Evolutionary conservation across 2,888 invertebrate genomes (phyloP), one percentile per base, ranked within the genome.

Genomic region (Poecilus cupreus): DNA sequence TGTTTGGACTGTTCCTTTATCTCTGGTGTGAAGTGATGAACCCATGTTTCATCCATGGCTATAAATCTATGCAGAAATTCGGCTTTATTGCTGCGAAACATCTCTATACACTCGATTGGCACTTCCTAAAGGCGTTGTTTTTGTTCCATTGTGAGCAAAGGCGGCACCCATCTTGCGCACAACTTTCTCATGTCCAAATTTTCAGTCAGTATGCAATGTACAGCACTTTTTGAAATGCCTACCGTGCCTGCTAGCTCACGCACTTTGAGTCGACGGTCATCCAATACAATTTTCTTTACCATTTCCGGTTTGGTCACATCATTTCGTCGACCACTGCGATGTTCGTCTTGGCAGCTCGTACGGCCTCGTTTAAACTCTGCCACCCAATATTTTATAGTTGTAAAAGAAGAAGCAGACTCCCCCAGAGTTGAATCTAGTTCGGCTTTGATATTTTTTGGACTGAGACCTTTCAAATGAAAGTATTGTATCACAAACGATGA

Each of bases 31-130:
- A 70, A 84, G 75, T 83, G 82, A 54, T 84, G 83, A 37, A 85
- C 72, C 84, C 84, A 85, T 32, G 83, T 84, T 83, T 86, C 83
- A 84, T 86, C 86, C 37, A 85, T 83, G 80, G 85, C 86, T 39
- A 87, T 81, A n/a, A n/a, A n/a, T n/a, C n/a, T 83, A 79, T 81
- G 83, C 82, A 83, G 82, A 84, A 86, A 85, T 5, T 86, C 83
- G 32, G 60, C 60, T 80, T 78, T 80, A 83, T 85, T 83, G 70
- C 72, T 49, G 49, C 57, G 18, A 82, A 82, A 82, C 77, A 32
- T 79, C 64, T 81, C 70, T 43, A 82, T 79, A 81, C 78, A 76
- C 51, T 76, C 70, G 57, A 79, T 46, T 49, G 80, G 82, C 82
- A 80, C 68, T 80, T 82, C 70, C 51, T 68, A 24, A 76, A 80